These are phyloP conservation scores for Nomia melanderi DNA, from an alignment of 1,140 invertebrate species.

Conservation along the genomic window DNA sequence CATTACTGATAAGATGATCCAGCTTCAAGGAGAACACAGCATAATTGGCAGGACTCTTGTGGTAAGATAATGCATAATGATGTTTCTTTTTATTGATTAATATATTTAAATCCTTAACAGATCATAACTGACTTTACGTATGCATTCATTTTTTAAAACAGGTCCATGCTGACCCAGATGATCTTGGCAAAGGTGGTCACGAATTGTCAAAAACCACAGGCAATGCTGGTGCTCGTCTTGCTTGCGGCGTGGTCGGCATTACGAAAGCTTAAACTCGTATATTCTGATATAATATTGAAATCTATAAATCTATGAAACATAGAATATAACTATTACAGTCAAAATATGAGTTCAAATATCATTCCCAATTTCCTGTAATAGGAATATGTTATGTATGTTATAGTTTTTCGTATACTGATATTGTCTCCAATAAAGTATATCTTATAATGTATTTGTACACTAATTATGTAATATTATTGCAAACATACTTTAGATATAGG, in stretches of 20 bases:
- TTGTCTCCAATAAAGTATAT: conserved; percentile 30
- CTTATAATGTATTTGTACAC: neutral
- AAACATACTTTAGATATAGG: too few relatives aligned
- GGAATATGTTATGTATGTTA: conserved; percentile 34
- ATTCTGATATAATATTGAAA: neutral
- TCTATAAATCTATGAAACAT: neutral
- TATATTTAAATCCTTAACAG: neutral
- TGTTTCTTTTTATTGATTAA: neutral
- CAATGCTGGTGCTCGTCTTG: conserved; percentile 96
- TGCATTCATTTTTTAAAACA: conserved; percentile 57
- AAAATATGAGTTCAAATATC: conserved; percentile 25
- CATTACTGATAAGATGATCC: conserved; percentile 88
- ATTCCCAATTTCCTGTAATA: conserved; percentile 32
- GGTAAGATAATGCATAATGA: conserved; percentile 79
- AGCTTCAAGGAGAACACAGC: conserved; percentile 88
- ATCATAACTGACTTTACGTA: neutral
- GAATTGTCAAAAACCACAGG: conserved; percentile 97
- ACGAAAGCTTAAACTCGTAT: conserved; percentile 80
- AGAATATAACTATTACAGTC: conserved; percentile 27
- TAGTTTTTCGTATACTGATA: conserved; percentile 9
- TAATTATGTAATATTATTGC: neutral
- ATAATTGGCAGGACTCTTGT: conserved; percentile 95
- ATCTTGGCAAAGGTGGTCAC: conserved; percentile 95
- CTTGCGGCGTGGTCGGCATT: conserved; percentile 98
- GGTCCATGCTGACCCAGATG: conserved; percentile 96